phyloP scores from a whole-genome alignment of 2,113 vertebrate species.

The Peromyscus maniculatus region DNA sequence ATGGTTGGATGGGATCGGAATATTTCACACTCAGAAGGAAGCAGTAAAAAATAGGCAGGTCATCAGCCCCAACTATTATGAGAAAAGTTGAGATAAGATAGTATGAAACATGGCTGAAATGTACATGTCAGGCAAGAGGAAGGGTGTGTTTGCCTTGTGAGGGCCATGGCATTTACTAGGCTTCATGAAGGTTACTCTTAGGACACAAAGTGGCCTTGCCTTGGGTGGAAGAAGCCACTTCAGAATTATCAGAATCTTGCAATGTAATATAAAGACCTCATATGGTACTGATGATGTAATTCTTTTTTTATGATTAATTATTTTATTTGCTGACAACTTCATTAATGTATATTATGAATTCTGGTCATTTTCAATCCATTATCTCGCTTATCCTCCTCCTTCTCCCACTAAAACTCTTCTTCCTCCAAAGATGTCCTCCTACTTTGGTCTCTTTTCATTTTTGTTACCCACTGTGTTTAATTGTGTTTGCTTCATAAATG shows the following conservation, averaged over 20 bases:
- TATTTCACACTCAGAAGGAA: slow-evolving; percentile 41
- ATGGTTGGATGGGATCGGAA: not conserved
- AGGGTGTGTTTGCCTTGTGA: not conserved
- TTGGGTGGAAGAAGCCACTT: not conserved
- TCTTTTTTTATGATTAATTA: not conserved
- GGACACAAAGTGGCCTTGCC: not conserved
- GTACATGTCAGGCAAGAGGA: not conserved
- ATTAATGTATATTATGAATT: not conserved
- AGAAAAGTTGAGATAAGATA: not conserved
- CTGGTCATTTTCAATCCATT: not conserved
- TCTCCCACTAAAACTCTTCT: not conserved
- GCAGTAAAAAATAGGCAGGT: slow-evolving; percentile 5
- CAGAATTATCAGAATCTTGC: not conserved
- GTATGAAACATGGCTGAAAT: not conserved
- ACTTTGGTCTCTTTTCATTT: not conserved
- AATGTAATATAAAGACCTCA: slow-evolving; percentile 41
- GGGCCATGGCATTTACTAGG: not conserved
- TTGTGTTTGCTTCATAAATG: not conserved
- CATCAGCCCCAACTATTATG: not conserved
- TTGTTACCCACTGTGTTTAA: not conserved
- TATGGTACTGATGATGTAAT: slow-evolving; percentile 52
- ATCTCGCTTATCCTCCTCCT: not conserved
- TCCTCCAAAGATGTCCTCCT: not conserved
- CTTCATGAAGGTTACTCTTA: not conserved
- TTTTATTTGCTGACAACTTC: not conserved